Base-by-base conservation (phyloP, 1,140 invertebrate species). In the Macrotrachela quadricornifera region DNA sequence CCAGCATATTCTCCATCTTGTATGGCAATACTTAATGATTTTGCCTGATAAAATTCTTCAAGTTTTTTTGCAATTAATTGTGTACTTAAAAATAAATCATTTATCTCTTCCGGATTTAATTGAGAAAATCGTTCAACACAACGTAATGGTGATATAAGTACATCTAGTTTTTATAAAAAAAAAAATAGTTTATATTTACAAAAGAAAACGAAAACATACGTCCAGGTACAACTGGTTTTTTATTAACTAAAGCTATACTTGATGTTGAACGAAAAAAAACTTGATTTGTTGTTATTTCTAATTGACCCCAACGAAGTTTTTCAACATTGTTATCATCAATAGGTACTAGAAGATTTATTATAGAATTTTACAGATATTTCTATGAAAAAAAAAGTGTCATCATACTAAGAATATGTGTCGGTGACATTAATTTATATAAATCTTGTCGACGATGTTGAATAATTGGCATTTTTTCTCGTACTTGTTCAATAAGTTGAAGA, bases 1-100 rank as follows among this genome's bases (percentile, higher is more conserved):
- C 87, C 87, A 8, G 87, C 84, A 59, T 81, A 75, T 9, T 73
- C 67, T 0, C 87, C 87, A 73, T 92, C 76, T 61, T 88, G 85
- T 50, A 87, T 75, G 13, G 77, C 78, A 4, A 88, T 71, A 6
- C 81, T 86, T 11, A 79, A 76, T 1, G 83, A 83, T 4, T 73
- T 68, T 1, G 78, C 74, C 1, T 71, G 59, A 63, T 82, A 77
- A 8, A 79, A 74, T 45, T 64, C 65, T 64, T 85, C 80, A 60
- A 88, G 60, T 41, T 77, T 74, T 59, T 71, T 73, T 55, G 83
- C 77, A 10, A 88, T 77, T 59, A 74, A 74, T 62, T 78, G 72
- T 10, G 79, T 75, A 6, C 42, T 73, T 44, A 68, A 68, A 61
- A 85, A 87, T 49, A 92, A 70, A 64, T 92, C 86, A 0, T 76